These are phyloP conservation scores for Polydrusus cervinus DNA, from an alignment of 2,888 invertebrate genomes.

Conservation along the genomic window DNA sequence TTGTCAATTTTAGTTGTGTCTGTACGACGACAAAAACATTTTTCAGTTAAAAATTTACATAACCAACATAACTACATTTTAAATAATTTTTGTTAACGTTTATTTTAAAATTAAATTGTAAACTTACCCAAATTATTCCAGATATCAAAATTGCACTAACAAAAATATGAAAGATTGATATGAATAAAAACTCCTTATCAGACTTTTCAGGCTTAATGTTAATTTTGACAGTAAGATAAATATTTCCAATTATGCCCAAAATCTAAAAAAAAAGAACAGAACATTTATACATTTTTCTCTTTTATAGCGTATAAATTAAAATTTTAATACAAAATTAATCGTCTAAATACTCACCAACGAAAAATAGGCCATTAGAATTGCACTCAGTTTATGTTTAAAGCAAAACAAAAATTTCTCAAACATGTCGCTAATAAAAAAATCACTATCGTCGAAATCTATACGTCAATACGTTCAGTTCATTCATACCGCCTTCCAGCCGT, in stretches of 20 bases:
- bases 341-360: constrained; percentile 16
- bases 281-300: not conserved
- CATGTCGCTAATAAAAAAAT: constrained; percentile 39
- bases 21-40: too few relatives aligned
- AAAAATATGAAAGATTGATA: constrained; percentile 45
- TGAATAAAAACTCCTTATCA: constrained; percentile 43
- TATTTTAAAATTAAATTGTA: too few relatives aligned
- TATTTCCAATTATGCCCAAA: constrained; percentile 40
- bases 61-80: too few relatives aligned
- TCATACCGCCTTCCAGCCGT: constrained; percentile 10
- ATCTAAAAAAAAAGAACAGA: constrained; percentile 43
- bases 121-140: constrained; percentile 51
- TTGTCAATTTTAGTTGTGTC: too few relatives aligned
- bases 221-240: constrained; percentile 40
- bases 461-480: constrained; percentile 2
- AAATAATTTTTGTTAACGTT: too few relatives aligned
- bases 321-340: not conserved
- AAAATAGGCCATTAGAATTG: constrained; percentile 57
- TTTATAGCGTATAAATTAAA: not conserved
- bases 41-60: too few relatives aligned
- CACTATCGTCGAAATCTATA: constrained; percentile 1
- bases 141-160: constrained; percentile 37
- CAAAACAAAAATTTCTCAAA: constrained; percentile 56
- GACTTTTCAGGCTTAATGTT: constrained; percentile 13
- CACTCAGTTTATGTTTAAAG: constrained; percentile 55